Percentiles rank a stretch among this genome's conserved stretches.
phyloP scores from a whole-genome alignment of 2,888 invertebrate genomes.

The Terebella lapidaria region DNA sequence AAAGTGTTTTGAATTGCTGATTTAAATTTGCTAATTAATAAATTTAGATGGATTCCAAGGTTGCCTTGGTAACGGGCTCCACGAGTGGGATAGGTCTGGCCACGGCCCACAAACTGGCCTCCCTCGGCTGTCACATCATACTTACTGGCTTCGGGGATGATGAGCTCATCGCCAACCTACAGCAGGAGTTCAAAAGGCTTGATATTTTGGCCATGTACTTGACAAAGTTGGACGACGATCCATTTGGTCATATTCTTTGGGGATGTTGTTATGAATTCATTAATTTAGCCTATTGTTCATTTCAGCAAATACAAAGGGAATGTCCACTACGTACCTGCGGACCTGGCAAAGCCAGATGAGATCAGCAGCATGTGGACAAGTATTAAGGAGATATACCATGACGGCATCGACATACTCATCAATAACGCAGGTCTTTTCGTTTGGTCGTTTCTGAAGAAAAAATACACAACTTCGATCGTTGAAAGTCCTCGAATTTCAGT shows the following conservation, averaged over 20 bases:
- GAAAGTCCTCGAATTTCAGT: too few species aligned
- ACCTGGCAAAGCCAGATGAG: constrained; percentile 23
- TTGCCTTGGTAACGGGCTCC: constrained; percentile 40
- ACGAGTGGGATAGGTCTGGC: constrained; percentile 41
- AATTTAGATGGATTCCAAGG: too few species aligned
- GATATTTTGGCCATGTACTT: too few species aligned
- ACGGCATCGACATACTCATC: constrained; percentile 36
- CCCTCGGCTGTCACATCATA: constrained; percentile 27
- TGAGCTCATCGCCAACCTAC: constrained; percentile 7
- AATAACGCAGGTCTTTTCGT: constrained; percentile 38
- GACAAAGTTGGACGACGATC: too few species aligned
- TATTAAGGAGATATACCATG: constrained; percentile 18
- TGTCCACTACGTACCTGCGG: constrained; percentile 15
- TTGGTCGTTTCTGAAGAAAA: background rate
- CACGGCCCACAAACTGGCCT: constrained; percentile 27
- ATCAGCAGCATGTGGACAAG: too few species aligned
- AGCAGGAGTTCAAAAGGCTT: too few species aligned
- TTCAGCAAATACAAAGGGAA: constrained; percentile 1
- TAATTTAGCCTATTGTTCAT: too few species aligned
- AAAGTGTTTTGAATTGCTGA: too few species aligned
- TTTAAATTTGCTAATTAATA: too few species aligned
- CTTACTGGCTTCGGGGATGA: constrained; percentile 30
- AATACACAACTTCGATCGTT: too few species aligned
- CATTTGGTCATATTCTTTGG: too few species aligned
- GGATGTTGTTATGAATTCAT: too few species aligned